Base-by-base conservation (phyloP, 2,888 invertebrate genomes). In the Apamea epomidion region DNA sequence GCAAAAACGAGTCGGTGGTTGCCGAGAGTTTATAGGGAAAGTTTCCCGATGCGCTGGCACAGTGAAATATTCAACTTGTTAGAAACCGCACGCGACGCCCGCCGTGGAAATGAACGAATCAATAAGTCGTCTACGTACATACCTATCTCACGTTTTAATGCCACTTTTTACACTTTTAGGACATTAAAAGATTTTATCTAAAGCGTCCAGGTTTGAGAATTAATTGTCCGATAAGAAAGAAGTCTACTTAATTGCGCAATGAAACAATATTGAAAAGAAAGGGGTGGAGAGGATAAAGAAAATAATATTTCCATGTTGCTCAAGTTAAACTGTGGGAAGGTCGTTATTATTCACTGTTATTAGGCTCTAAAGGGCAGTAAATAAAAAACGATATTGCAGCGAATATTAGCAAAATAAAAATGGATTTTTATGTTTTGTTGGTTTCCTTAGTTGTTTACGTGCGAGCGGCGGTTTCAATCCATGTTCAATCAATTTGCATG, bases 61-160 rank as follows among this genome's bases (percentile, higher is more conserved):
- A 88, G 91, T 93, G 90, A 93, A 94, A 93, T 93, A 94, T 94
- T 94, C 90, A 94, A 91, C 92, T 92, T 91, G 92, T 93, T 92
- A 90, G 88, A 88, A 93, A 91, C 90, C 91, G 81, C 90, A 84
- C 82, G 88, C 79, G 85, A 88, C 86, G 88, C 83, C 84, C 21
- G 82, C 82, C 81, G 37, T 48, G 87, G 76, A 89, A 89, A 88
- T 84, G 83, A 82, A 87, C 84, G 88, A 92, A 92, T 92, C 91
- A 89, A 91, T 91, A 91, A 88, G 86, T 72, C 78, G 32, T 48
- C 70, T 68, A 69, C 29, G 51, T 81, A 69, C 29, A 45, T 81
- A 32, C 51, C 25, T 54, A 72, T 65, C 42, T 78, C 16, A 65
- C 60, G 32, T 29, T 67, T 70, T 62, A 62, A 51, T 62, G 32